Base-by-base conservation (phyloP, 2,888 invertebrate genomes). In the Entomobrya proxima region DNA sequence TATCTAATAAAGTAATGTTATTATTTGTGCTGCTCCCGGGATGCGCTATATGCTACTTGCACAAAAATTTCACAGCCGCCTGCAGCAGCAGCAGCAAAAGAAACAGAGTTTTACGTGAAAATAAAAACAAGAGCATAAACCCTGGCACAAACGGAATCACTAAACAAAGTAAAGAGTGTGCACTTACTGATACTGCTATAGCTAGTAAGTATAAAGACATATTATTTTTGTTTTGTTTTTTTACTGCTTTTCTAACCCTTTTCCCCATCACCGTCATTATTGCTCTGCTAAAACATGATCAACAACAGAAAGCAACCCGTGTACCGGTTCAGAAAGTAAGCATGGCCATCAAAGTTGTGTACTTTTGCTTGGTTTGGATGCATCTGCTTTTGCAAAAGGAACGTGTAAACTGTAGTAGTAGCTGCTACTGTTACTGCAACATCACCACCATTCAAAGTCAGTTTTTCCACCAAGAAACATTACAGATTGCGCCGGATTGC, bases 331-430 rank as follows among this genome's bases (percentile, higher is more conserved):
- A n/a, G n/a, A n/a, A n/a, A n/a, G n/a, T n/a, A n/a, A n/a, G n/a
- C n/a, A n/a, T n/a, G n/a, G n/a, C n/a, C n/a, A n/a, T n/a, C n/a
- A n/a, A n/a, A n/a, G n/a, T n/a, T n/a, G n/a, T n/a, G n/a, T n/a
- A n/a, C n/a, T 58, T 18, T n/a, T n/a, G n/a, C 13, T 47, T 64
- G 74, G 67, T 37, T 76, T 82, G 83, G 83, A 44, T 83, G 77
- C 83, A 77, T 85, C 84, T 85, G 84, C 74, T 78, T 55, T 44
- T 82, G 61, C 52, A 67, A 47, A 9, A 72, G 21, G 30, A 72
- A 72, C 21, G n/a, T n/a, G n/a, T n/a, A n/a, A n/a, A n/a, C n/a
- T n/a, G n/a, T n/a, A n/a, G n/a, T n/a, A n/a, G n/a, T n/a, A 15
- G 44, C 44, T 40, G 44, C 44, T 40, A 40, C 7, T 15, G 15